Conservation (phyloP, 2,888 invertebrate genomes). For the Epinotia nisella region DNA sequence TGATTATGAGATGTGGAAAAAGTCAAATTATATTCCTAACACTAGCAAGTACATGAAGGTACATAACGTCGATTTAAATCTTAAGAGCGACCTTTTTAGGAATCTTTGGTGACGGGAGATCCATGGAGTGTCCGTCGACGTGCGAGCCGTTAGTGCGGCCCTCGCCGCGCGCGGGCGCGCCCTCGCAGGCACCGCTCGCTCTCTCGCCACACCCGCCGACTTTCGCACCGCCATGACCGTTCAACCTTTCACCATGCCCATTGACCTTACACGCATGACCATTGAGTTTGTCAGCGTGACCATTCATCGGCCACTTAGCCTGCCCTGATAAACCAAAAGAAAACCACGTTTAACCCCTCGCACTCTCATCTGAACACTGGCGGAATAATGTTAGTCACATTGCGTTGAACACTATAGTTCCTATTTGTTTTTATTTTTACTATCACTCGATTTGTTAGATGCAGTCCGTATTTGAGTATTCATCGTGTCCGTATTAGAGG, state of each 20-base stretch:
- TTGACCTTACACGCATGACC: constrained; percentile 45
- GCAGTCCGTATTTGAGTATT: constrained; percentile 45
- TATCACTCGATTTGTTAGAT: constrained; percentile 56
- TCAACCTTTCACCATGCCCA: constrained; percentile 46
- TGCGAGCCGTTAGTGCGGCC: constrained; percentile 8
- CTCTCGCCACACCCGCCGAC: constrained; percentile 35
- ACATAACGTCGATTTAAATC: constrained; percentile 58
- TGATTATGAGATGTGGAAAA: constrained; percentile 62
- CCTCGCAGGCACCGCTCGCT: no score
- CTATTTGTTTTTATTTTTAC: constrained; percentile 11
- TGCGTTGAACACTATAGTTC: constrained; percentile 35
- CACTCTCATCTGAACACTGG: constrained; percentile 64
- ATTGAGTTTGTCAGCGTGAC: constrained; percentile 46
- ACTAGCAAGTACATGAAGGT: constrained; percentile 37
- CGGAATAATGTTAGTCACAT: constrained; percentile 72
- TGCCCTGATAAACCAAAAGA: constrained; percentile 77
- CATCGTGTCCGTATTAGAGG: constrained; percentile 62
- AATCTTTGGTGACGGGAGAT: constrained; percentile 80
- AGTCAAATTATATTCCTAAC: constrained; percentile 34
- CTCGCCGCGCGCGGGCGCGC: constrained; percentile 46
- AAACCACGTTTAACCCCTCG: constrained; percentile 63
- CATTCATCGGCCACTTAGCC: constrained; percentile 58
- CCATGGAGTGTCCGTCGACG: constrained; percentile 53
- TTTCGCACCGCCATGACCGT: constrained; percentile 41
- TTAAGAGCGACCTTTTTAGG: constrained; percentile 78